Evolutionary conservation across 35 echinoderm and acorn worm genomes (phyloP).

Genomic region (Lytechinus pictus): DNA sequence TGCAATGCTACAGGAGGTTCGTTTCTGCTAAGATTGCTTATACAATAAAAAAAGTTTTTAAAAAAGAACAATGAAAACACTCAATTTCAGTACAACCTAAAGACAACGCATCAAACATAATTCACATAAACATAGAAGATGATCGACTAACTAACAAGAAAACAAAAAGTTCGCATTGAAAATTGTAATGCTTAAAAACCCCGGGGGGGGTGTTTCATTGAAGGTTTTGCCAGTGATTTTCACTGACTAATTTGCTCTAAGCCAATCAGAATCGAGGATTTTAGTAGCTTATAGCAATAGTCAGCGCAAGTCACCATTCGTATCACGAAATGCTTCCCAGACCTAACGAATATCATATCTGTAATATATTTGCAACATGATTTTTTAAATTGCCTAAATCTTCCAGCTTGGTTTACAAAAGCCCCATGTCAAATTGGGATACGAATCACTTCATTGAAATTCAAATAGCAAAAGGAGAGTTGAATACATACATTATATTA

Average conservation of each 20-base stretch:
- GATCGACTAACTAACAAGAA: not conserved
- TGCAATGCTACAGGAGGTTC: not conserved
- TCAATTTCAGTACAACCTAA: constrained; percentile 7
- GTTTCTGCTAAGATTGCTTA: not conserved
- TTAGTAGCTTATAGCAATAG: no score
- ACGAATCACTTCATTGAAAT: not conserved
- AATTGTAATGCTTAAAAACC: not conserved
- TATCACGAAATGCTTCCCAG: not conserved
- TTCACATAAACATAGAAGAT: not conserved
- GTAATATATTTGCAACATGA: not conserved
- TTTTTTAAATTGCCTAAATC: not conserved
- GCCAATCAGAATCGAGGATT: no score
- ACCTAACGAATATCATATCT: not conserved
- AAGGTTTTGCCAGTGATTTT: no score
- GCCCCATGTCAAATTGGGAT: not conserved
- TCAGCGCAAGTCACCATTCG: no score
- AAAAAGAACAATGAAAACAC: not conserved
- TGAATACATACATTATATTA: not conserved
- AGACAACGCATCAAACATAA: not conserved
- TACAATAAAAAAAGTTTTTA: not conserved
- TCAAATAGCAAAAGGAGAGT: not conserved
- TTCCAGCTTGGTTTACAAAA: not conserved
- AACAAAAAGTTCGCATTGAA: not conserved
- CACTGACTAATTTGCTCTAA: no score
- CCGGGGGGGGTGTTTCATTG: no score